Conservation (phyloP, 2,113 vertebrate genomes). For the Megaceryle maxima region DNA sequence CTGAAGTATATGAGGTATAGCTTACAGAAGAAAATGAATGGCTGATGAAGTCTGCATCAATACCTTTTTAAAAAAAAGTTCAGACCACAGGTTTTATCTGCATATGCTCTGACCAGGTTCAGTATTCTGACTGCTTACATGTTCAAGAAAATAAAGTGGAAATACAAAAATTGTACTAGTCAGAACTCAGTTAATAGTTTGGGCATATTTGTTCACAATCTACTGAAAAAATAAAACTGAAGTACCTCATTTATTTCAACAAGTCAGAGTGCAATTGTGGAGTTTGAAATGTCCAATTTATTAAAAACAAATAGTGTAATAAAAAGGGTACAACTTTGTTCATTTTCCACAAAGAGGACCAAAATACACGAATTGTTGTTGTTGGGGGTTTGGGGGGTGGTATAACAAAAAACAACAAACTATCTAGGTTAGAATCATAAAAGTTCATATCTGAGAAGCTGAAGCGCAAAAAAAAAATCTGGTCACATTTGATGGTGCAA, state of each 20-base stretch:
- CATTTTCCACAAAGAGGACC: neutral
- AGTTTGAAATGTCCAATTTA: neutral
- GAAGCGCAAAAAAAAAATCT: neutral
- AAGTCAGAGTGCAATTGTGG: neutral
- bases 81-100: neutral
- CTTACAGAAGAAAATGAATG: neutral
- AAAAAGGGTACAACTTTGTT: neutral
- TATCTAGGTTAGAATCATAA: neutral
- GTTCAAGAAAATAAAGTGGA: neutral
- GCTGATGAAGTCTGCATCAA: neutral
- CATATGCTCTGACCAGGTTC: fast-evolving
- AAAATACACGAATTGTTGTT: neutral
- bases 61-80: neutral
- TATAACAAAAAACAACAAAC: neutral
- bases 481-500: slow-evolving; percentile 62
- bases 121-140: neutral
- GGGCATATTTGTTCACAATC: neutral
- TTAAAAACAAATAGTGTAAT: neutral
- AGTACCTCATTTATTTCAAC: neutral
- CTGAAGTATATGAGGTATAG: fast-evolving
- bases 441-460: neutral
- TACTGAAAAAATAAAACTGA: neutral
- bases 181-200: neutral
- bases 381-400: no score
- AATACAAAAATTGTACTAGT: neutral